phyloP scores from a whole-genome alignment of 2,113 vertebrate genomes.

The Eidolon helvum region DNA sequence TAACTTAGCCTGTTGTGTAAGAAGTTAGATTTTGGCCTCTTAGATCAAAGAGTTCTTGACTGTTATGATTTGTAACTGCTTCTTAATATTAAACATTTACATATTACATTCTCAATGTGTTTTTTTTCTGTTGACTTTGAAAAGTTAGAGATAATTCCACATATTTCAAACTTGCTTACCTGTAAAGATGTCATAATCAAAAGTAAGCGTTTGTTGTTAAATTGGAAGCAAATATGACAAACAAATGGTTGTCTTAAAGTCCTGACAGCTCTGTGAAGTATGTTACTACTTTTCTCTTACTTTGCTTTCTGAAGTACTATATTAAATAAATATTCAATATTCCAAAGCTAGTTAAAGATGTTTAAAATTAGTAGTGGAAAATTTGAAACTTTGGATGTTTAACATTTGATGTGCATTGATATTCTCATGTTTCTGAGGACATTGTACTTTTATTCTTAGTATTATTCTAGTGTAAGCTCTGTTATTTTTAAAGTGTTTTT shows the following conservation, averaged over 20 bases:
- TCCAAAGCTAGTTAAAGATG: not conserved
- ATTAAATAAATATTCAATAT: not conserved
- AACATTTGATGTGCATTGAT: not conserved
- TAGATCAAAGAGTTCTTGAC: not conserved
- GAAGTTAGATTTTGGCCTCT: conserved; percentile 25
- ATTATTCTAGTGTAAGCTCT: not conserved
- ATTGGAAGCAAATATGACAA: not conserved
- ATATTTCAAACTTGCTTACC: not conserved
- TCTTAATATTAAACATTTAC: conserved; percentile 45
- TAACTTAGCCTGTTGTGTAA: not conserved
- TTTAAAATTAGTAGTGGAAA: conserved; percentile 1
- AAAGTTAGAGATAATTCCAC: not conserved
- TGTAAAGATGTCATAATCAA: conserved; percentile 45
- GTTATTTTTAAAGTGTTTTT: conserved; percentile 31
- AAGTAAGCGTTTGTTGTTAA: conserved; percentile 14
- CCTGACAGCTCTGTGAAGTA: not conserved
- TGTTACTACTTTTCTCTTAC: not conserved
- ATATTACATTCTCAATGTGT: conserved; percentile 13
- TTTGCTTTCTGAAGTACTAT: not conserved
- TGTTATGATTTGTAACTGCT: conserved; percentile 26
- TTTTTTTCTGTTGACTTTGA: conserved; percentile 24
- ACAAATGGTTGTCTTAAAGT: not conserved
- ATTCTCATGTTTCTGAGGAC: not conserved
- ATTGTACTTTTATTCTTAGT: not conserved
- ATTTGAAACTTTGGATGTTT: not conserved